Evolutionary conservation across 2,113 vertebrate genomes (phyloP), one percentile per base, ranked within the genome.

Genomic region (Periophthalmus modestus): DNA sequence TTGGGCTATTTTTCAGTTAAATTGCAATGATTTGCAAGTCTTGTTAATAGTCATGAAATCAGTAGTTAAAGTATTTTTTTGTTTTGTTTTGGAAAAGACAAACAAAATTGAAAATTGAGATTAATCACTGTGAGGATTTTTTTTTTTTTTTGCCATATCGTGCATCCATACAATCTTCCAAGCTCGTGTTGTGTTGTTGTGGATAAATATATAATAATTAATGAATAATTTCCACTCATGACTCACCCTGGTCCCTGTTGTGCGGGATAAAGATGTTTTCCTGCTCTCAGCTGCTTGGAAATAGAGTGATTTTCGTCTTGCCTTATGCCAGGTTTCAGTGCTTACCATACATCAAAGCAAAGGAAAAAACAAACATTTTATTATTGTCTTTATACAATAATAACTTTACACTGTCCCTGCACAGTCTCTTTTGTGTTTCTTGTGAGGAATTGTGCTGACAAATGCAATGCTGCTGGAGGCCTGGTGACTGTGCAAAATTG

Each of bases 171-270:
- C 62, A 61, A 69, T 55, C 79, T 73, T 21, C 50, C 11, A 57
- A n/a, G n/a, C n/a, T 55, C 79, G 85, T 69, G 80, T 82, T 74
- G 71, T 74, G 77, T 82, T 71, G 79, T 80, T 78, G 50, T 68
- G 67, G 79, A 85, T 14, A 59, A 59, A 59, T 24, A 59, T 15
- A 59, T 24, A 59, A 79, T 85, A 88, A 89, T 89, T 89, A 88
- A 88, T 91, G 75, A 90, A 90, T 79, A 72, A 83, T 91, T n/a
- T 87, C 85, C 85, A 79, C 82, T 87, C 85, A 85, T 88, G 88
- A 91, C 79, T 90, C 87, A 88, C 73, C 75, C 79, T 68, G 78
- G 66, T 87, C 86, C 79, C 77, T 73, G 76, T 75, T 68, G 63
- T 92, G 83, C 82, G 71, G 81, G 74, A 78, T 86, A 83, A 83